Percentiles rank a stretch among this genome's conserved stretches.
These are phyloP conservation scores for Grus americana DNA, from an alignment of 2,113 vertebrate genomes.

Conservation along the genomic window DNA sequence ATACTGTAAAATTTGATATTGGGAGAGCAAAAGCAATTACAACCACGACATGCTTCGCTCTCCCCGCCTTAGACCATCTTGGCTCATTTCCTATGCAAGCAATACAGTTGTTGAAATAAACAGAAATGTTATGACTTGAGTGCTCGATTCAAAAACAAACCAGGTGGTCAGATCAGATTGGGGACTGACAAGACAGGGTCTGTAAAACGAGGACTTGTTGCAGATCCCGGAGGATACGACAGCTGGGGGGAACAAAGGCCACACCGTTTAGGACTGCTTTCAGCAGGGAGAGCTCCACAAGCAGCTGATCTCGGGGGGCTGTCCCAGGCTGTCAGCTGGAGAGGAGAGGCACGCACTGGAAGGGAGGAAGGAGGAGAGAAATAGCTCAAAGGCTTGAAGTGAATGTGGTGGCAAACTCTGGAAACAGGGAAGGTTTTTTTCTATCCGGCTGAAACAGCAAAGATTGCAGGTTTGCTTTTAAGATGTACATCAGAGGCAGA, in stretches of 20 bases:
- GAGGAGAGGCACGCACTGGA: neutral
- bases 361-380: neutral
- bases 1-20: conserved; percentile 67
- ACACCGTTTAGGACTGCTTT: neutral
- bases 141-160: conserved; percentile 64
- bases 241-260: conserved; percentile 60
- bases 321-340: conserved; percentile 26
- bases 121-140: conserved; percentile 75
- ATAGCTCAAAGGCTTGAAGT: neutral
- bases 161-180: conserved; percentile 73
- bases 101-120: conserved; percentile 75
- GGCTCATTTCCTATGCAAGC: conserved; percentile 75
- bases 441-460: neutral
- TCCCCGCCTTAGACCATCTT: conserved; percentile 70
- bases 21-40: conserved; percentile 70
- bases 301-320: neutral
- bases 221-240: conserved; percentile 27
- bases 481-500: neutral
- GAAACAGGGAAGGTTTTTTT: neutral
- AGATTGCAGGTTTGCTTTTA: neutral
- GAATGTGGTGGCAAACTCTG: neutral
- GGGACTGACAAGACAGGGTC: conserved; percentile 55
- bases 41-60: conserved; percentile 62
- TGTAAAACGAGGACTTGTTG: conserved; percentile 53
- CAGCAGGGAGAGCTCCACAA: neutral